Evolutionary conservation across 1,140 invertebrate genomes (phyloP).

Genomic region (Caerostris extrusa): DNA sequence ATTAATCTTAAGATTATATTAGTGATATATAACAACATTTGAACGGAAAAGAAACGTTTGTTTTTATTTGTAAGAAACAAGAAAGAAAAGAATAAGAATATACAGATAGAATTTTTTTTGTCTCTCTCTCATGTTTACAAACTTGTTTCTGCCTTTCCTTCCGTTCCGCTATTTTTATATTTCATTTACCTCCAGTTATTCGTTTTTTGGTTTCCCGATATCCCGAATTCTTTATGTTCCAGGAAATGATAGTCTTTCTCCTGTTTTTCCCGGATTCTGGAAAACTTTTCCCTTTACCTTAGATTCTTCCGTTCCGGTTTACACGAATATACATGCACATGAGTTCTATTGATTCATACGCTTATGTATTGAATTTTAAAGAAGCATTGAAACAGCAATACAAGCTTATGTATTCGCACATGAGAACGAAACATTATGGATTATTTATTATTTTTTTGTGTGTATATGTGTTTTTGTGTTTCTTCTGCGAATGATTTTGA

Average conservation of each 20-base stretch:
- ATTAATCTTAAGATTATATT: not conserved
- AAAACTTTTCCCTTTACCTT: not conserved
- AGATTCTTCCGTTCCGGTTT: not conserved
- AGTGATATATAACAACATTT: not conserved
- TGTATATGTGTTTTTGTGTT: not conserved
- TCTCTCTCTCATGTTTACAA: not conserved
- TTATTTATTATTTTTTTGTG: not conserved
- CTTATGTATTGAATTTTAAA: conserved; percentile 56
- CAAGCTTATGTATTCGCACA: not conserved
- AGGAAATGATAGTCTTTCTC: conserved; percentile 40
- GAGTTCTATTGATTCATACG: conserved; percentile 14
- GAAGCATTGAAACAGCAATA: not conserved
- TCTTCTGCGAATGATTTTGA: not conserved
- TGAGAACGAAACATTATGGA: not conserved
- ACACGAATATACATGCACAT: not conserved
- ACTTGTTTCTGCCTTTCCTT: not conserved
- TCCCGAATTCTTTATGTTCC: conserved; percentile 11
- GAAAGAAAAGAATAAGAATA: not conserved
- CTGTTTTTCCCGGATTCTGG: not conserved
- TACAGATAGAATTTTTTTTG: not conserved
- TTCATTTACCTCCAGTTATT: conserved; percentile 31
- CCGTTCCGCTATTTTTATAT: not conserved
- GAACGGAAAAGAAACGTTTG: not conserved
- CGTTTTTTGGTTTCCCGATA: conserved; percentile 3
- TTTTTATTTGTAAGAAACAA: not conserved